Base-by-base conservation (phyloP, 1,140 invertebrate genomes). In the Lanistes nyassanus region DNA sequence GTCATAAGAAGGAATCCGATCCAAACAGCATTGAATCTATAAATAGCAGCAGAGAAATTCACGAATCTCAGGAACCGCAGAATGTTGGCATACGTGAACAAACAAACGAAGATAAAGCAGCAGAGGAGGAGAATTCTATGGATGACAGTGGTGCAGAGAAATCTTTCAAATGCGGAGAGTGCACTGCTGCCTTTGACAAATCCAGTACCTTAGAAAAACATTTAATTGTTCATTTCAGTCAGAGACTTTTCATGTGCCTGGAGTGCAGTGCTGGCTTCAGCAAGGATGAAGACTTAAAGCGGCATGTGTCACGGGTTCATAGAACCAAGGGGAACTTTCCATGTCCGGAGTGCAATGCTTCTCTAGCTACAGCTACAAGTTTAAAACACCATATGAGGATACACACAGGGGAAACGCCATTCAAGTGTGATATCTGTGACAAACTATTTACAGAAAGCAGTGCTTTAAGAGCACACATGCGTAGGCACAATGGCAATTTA, bases 261-360 rank as follows among this genome's bases (percentile, higher is more conserved):
- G 21, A 80, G 4, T 86, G 85, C 82, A 83, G 83, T 11, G 76
- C 76, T 56, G 21, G 34, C 21, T 83, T 82, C 71, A 53, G 58
- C 11, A 71, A 78, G 39, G 82, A 77, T 42, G 73, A 70, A 56
- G 77, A 79, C 58, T 47, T 47, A 47, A 75, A 86, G 26, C 80
- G 79, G 21, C 79, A 74, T 36, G 89, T 90, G 73, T 82, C 81
- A 78, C 47, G 84, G 39, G 79, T 85, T 51, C 90, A 99, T 91
- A 98, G 94, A 71, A 98, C 98, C 21, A 97, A 98, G 90, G 99
- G 98, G 89, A 97, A 97, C 21, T 99, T 97, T 89, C 95, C 98
- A 90, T 99, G 98, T 91, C 93, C 93, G 86, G 98, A 98, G 91
- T 99, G 98, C 91, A 92, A 97, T 83, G 99, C 99, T 90, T 93